phyloP scores from a whole-genome alignment of 2,888 invertebrate genomes.

The Nemotelus pantherinus region DNA sequence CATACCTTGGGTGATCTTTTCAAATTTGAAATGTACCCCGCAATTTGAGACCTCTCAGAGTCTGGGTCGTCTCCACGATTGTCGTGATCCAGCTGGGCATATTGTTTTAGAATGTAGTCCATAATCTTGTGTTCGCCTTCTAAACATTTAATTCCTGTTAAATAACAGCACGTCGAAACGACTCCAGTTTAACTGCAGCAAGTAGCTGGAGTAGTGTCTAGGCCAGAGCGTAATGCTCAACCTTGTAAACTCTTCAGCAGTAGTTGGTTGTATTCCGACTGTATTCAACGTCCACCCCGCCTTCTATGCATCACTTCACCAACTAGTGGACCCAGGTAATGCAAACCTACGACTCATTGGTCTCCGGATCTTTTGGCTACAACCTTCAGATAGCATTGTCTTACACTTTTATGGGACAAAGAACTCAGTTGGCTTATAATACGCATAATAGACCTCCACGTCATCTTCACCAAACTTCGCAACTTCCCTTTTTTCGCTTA shows the following conservation, averaged over 20 bases:
- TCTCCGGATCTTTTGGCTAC: constrained; percentile 74
- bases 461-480: constrained; percentile 78
- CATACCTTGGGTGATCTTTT: no score
- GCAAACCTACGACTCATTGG: constrained; percentile 85
- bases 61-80: no score
- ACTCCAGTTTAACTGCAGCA: constrained; percentile 85
- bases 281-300: constrained; percentile 82
- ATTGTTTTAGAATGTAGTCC: no score
- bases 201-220: constrained; percentile 87
- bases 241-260: constrained; percentile 92
- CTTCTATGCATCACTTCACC: constrained; percentile 96
- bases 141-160: no score
- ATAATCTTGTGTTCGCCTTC: no score
- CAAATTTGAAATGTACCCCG: no score
- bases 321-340: constrained; percentile 90
- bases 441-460: constrained; percentile 92
- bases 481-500: no score
- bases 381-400: constrained; percentile 91
- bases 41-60: no score
- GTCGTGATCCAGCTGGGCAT: no score
- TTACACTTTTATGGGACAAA: constrained; percentile 87
- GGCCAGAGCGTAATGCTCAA: constrained; percentile 87
- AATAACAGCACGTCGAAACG: no score
- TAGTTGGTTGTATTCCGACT: constrained; percentile 93
- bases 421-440: constrained; percentile 95